phyloP scores from a whole-genome alignment of 1,140 invertebrate species.

The Trigoniulus corallinus region DNA sequence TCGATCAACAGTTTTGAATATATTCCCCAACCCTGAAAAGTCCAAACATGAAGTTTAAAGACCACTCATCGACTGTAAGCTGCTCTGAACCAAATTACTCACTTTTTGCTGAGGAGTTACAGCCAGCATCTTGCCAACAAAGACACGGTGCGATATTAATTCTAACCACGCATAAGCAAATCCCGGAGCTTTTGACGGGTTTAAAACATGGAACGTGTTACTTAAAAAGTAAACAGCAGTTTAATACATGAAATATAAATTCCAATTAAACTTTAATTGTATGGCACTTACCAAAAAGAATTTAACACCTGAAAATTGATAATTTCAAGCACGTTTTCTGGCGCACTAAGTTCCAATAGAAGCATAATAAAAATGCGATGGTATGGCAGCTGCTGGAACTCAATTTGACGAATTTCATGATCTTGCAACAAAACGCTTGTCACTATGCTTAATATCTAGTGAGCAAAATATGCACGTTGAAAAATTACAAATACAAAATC shows the following conservation, averaged over 20 bases:
- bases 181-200: slow-evolving; percentile 86
- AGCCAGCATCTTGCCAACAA: slow-evolving; percentile 84
- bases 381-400: slow-evolving; percentile 95
- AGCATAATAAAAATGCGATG: slow-evolving; percentile 94
- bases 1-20: slow-evolving; percentile 76
- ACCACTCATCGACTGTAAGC: neutral
- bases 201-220: slow-evolving; percentile 76
- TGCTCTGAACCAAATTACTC: slow-evolving; percentile 9
- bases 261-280: neutral
- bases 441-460: slow-evolving; percentile 71
- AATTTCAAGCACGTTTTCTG: slow-evolving; percentile 77
- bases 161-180: slow-evolving; percentile 98
- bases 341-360: slow-evolving; percentile 86
- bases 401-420: slow-evolving; percentile 62
- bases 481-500: neutral
- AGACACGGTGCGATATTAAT: slow-evolving; percentile 86
- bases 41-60: neutral
- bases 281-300: slow-evolving; percentile 30
- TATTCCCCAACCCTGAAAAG: slow-evolving; percentile 32
- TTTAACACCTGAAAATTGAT: slow-evolving; percentile 65
- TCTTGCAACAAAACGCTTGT: slow-evolving; percentile 87
- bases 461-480: neutral
- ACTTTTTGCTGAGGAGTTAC: slow-evolving; percentile 52
- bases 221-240: slow-evolving; percentile 24
- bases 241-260: neutral